Evolutionary conservation across 2,797 vertebrate genomes (phyloP), one percentile per base, ranked within the genome.

Genomic region (Oreochromis mossambicus): DNA sequence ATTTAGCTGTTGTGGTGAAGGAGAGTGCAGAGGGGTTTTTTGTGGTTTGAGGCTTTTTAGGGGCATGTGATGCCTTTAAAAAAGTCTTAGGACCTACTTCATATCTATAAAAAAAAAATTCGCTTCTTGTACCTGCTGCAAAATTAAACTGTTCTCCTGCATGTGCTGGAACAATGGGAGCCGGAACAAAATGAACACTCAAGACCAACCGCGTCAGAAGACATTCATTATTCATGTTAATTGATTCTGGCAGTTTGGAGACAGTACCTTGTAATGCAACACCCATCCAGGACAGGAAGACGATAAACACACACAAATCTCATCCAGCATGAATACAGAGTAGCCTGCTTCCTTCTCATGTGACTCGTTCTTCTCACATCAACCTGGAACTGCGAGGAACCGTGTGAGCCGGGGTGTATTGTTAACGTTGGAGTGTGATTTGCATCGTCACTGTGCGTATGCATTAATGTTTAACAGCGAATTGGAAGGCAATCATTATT

Each of bases 151-250:
- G 17, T 80, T 82, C 82, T 75, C 46, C 46, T 73, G 66, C 63
- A 46, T 61, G 36, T 73, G 82, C 8, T 24, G 81, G 86, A 90
- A 93, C 90, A 89, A 91, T 82, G 81, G 63, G 79, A 91, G 83
- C 70, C 24, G 63, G 83, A 88, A 89, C 83, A 92, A 91, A 95
- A 93, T 83, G 89, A 93, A 90, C 86, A 55, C 90, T 91, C 83
- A 66, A 61, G 80, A 91, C 86, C 79, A 76, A 83, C 87, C 38
- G 61, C 82, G 70, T 91, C 90, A 84, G 84, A 46, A 55, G 34
- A 48, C 94, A 95, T 97, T 92, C 92, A 97, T 97, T 96, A 97
- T 97, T 97, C 94, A 97, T 96, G 90, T 94, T 96, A 95, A 96
- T 96, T 96, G 96, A 96, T 95, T 93, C 90, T 91, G 94, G 95